Conservation (phyloP, 1,140 invertebrate genomes). For the Trichonephila clavata region DNA sequence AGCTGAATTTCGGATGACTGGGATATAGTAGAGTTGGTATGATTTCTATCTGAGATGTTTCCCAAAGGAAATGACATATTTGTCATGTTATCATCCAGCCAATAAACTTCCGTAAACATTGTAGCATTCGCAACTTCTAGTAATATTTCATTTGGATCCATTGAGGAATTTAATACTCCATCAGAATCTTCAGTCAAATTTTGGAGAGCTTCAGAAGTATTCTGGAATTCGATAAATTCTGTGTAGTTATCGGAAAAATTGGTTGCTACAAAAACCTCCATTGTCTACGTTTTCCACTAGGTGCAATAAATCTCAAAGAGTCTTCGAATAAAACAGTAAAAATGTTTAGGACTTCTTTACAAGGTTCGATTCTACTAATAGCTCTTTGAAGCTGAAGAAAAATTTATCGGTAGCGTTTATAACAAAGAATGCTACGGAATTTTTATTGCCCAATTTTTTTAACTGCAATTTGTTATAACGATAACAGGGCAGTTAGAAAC, state of each 20-base stretch:
- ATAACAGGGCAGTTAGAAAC: conserved; percentile 24
- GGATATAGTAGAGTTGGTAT: neutral
- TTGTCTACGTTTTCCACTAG: neutral
- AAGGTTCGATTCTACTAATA: neutral
- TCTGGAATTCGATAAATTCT: conserved; percentile 42
- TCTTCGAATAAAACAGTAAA: neutral
- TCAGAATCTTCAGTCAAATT: neutral
- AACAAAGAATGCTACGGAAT: conserved; percentile 34
- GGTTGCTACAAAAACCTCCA: conserved; percentile 18
- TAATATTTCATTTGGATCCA: neutral
- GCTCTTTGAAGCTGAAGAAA: neutral
- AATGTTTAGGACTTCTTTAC: neutral
- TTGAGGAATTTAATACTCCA: neutral
- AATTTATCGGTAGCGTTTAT: conserved; percentile 1
- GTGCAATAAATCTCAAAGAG: conserved; percentile 9
- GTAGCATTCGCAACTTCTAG: neutral
- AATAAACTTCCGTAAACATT: conserved; percentile 41
- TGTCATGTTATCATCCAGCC: conserved; percentile 34
- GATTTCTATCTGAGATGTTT: neutral
- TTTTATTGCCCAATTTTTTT: conserved; percentile 31
- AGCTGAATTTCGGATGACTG: conserved; percentile 86
- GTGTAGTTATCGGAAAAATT: conserved; percentile 56
- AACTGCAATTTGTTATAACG: conserved; percentile 17
- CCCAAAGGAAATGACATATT: conserved; percentile 27
- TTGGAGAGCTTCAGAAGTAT: neutral